A percentile compares a stretch with the other conserved stretches of the same genome.
Evolutionary conservation across 2,888 invertebrate species (phyloP).

Genomic region (Tubiluchus corallicola): DNA sequence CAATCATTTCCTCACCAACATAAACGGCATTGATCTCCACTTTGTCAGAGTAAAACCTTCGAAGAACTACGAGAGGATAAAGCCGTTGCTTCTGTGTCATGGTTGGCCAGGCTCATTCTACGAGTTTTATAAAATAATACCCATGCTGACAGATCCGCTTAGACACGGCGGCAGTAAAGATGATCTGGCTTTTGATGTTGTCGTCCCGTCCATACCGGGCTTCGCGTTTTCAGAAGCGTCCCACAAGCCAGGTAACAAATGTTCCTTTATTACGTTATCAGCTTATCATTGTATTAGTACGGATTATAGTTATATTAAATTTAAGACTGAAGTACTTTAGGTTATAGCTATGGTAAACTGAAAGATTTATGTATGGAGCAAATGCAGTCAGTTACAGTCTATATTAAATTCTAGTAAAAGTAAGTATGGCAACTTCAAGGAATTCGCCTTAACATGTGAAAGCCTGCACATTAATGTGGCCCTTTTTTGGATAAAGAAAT

Average conservation of each 20-base stretch:
- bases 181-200: constrained; percentile 24
- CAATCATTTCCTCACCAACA: constrained; percentile 51
- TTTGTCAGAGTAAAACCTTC: constrained; percentile 47
- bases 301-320: no score
- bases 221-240: constrained; percentile 38
- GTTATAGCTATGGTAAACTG: no score
- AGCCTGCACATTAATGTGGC: no score
- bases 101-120: constrained; percentile 70
- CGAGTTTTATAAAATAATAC: constrained; percentile 50
- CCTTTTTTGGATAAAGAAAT: no score
- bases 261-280: no score
- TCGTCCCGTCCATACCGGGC: constrained; percentile 37
- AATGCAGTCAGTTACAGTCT: no score
- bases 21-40: constrained; percentile 56
- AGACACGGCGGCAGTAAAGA: background rate
- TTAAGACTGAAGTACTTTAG: no score
- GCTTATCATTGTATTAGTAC: no score
- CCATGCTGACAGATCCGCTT: constrained; percentile 36
- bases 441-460: no score
- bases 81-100: constrained; percentile 53
- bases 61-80: constrained; percentile 23
- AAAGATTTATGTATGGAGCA: no score
- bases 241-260: constrained; percentile 40
- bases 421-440: no score
- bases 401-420: no score